Evolutionary conservation across 2,888 invertebrate genomes (phyloP).

Genomic region (Pseudococcus jackbeardsleyi): DNA sequence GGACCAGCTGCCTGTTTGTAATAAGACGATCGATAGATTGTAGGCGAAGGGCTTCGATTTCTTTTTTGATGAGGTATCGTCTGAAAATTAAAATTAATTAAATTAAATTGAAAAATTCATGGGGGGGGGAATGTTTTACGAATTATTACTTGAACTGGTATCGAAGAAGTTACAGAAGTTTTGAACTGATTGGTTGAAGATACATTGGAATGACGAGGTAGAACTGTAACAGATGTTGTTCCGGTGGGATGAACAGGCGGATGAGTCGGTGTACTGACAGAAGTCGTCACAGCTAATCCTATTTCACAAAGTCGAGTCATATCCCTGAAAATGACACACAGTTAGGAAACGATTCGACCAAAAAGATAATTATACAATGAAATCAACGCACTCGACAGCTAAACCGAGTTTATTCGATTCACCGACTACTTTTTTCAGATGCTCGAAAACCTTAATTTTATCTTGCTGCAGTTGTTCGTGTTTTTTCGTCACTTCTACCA

Average conservation of each 20-base stretch:
- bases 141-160: conserved; percentile 51
- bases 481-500: conserved; percentile 46
- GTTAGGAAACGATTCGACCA: background rate
- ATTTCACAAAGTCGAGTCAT: conserved; percentile 47
- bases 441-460: conserved; percentile 53
- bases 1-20: conserved; percentile 62
- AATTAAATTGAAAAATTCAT: background rate
- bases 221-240: background rate
- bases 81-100: conserved; percentile 3
- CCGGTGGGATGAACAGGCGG: conserved; percentile 16
- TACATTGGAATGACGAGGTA: conserved; percentile 29
- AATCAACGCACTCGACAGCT: conserved; percentile 29
- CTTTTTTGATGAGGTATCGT: conserved; percentile 53
- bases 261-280: conserved; percentile 10
- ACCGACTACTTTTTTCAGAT: conserved; percentile 48
- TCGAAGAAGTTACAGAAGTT: background rate
- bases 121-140: background rate
- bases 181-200: conserved; percentile 37
- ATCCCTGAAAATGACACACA: conserved; percentile 22
- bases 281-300: conserved; percentile 57
- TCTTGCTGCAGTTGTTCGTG: conserved; percentile 58
- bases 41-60: conserved; percentile 58
- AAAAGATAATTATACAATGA: background rate
- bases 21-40: conserved; percentile 39
- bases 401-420: conserved; percentile 41